These are phyloP conservation scores for Agrilus cyanescens DNA, from an alignment of 2,888 invertebrate genomes.

Conservation along the genomic window DNA sequence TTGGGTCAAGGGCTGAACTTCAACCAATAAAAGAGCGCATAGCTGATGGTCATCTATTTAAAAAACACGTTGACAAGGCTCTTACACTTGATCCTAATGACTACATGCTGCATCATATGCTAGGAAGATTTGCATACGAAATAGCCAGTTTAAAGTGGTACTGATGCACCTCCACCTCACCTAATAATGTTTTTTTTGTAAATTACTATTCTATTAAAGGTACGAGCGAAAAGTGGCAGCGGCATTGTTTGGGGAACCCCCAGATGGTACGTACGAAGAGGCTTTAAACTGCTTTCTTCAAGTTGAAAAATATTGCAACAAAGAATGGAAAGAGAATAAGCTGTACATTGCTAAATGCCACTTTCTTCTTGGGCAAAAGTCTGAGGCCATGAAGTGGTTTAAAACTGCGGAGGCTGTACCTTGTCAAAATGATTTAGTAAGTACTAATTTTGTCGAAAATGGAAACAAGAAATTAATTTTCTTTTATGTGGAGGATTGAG, in stretches of 20 bases:
- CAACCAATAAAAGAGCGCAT: slow-evolving; percentile 52
- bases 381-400: slow-evolving; percentile 40
- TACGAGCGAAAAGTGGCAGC: slow-evolving; percentile 52
- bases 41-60: slow-evolving; percentile 50
- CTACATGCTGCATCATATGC: slow-evolving; percentile 50
- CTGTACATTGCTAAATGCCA: slow-evolving; percentile 46
- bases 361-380: slow-evolving; percentile 37
- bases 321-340: slow-evolving; percentile 47
- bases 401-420: slow-evolving; percentile 21
- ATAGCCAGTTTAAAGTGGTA: slow-evolving; percentile 36
- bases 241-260: slow-evolving; percentile 51
- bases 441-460: no score
- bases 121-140: slow-evolving; percentile 59
- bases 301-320: slow-evolving; percentile 39
- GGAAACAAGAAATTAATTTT: no score
- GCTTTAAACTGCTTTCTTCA: slow-evolving; percentile 44
- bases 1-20: slow-evolving; percentile 50
- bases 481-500: no score
- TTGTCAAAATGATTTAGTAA: no score
- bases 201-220: slow-evolving; percentile 33
- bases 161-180: background rate
- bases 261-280: slow-evolving; percentile 47
- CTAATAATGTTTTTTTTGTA: no score
- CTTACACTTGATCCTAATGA: slow-evolving; percentile 48
- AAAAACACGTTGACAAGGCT: slow-evolving; percentile 55